Percentiles rank a stretch among this genome's conserved stretches.
These are phyloP conservation scores for Sminthurinus signatus DNA, from an alignment of 1,140 invertebrate species.

Conservation along the genomic window DNA sequence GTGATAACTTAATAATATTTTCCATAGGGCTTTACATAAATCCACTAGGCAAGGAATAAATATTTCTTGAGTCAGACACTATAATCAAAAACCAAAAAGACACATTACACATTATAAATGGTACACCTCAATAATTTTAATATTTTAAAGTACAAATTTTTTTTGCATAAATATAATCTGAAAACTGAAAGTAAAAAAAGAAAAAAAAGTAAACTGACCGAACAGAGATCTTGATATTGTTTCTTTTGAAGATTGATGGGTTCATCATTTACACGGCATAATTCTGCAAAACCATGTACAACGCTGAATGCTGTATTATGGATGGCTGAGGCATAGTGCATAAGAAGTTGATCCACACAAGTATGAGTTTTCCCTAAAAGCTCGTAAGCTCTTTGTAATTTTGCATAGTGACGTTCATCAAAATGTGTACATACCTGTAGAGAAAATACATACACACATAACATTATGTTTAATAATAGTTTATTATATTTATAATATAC, in stretches of 20 bases:
- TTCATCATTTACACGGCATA: constrained; percentile 52
- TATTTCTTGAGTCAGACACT: constrained; percentile 64
- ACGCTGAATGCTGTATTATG: constrained; percentile 78
- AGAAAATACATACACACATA: constrained; percentile 7
- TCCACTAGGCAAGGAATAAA: constrained; percentile 74
- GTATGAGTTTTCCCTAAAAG: constrained; percentile 78
- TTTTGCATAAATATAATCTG: too few species aligned
- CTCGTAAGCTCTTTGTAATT: constrained; percentile 77
- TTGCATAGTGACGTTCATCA: constrained; percentile 62
- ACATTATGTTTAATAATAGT: background rate
- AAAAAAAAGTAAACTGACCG: constrained; percentile 45
- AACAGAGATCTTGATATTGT: constrained; percentile 72
- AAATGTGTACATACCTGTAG: constrained; percentile 62
- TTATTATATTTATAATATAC: background rate
- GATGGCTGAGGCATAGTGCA: constrained; percentile 91
- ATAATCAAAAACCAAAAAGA: constrained; percentile 34
- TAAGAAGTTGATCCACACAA: constrained; percentile 88
- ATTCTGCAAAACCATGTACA: constrained; percentile 63
- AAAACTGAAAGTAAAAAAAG: background rate
- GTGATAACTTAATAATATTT: constrained; percentile 74
- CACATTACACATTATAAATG: background rate
- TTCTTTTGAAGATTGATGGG: constrained; percentile 55
- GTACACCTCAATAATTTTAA: background rate
- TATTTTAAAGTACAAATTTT: too few species aligned
- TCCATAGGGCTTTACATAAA: constrained; percentile 74